These are phyloP conservation scores for Eristalinus aeneus DNA, from an alignment of 2,888 invertebrate species.

Conservation along the genomic window DNA sequence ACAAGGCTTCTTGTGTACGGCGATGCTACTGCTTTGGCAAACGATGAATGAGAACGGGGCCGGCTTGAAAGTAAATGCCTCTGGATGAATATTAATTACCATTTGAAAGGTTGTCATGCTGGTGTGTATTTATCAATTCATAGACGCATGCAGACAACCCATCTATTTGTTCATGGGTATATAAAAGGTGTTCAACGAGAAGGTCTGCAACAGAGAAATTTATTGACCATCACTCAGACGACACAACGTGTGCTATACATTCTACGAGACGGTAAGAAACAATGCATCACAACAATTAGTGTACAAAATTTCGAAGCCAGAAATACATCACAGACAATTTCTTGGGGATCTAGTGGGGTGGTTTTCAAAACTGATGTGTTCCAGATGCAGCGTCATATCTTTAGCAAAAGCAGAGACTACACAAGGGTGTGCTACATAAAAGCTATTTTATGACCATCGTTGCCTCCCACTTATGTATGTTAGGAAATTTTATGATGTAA, in stretches of 20 bases:
- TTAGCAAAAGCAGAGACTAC: background rate
- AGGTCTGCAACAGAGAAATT: background rate
- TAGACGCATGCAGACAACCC: background rate
- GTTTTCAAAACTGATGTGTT: background rate
- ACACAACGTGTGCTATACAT: background rate
- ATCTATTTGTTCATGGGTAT: background rate
- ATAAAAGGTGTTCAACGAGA: conserved; percentile 2
- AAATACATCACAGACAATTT: background rate
- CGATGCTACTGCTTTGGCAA: background rate
- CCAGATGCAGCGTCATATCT: conserved; percentile 2
- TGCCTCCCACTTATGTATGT: background rate
- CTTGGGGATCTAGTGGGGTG: background rate
- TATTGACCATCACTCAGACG: conserved; percentile 1
- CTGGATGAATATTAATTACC: conserved; percentile 8
- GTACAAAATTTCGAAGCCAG: background rate
- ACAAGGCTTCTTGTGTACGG: background rate
- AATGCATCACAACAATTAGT: background rate
- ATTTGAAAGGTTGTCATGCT: conserved; percentile 9
- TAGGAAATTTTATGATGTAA: background rate
- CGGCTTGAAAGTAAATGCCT: background rate
- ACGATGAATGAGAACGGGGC: background rate
- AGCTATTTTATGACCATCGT: conserved; percentile 6
- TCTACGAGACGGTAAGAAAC: background rate
- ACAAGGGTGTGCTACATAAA: background rate
- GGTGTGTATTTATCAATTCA: conserved; percentile 2